Conservation (phyloP, 2,113 vertebrate species). For the Tachysurus fulvidraco region DNA sequence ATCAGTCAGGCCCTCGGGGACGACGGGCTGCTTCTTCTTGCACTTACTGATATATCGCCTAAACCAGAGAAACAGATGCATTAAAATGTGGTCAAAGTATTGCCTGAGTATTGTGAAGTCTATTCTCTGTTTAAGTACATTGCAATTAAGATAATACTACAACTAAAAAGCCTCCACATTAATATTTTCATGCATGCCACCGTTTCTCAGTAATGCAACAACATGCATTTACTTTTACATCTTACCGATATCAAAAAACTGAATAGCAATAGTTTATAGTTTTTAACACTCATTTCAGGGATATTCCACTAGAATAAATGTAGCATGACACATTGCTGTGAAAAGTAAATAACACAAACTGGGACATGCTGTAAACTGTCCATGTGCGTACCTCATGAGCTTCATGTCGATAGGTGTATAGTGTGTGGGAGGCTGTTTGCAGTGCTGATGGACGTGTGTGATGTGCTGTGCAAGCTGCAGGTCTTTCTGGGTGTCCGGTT, state of each 20-base stretch:
- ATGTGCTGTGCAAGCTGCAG: constrained; percentile 89
- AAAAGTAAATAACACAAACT: not conserved
- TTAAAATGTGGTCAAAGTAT: not conserved
- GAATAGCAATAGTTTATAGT: too few relatives aligned
- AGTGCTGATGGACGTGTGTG: constrained; percentile 92
- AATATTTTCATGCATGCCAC: too few relatives aligned
- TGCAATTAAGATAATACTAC: not conserved
- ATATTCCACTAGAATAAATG: not conserved
- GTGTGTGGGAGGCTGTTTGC: constrained; percentile 82
- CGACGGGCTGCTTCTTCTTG: constrained; percentile 78
- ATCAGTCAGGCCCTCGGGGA: constrained; percentile 82
- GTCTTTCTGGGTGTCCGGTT: constrained; percentile 82
- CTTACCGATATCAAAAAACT: too few relatives aligned
- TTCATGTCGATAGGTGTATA: constrained; percentile 89
- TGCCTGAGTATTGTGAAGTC: not conserved
- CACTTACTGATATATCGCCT: constrained; percentile 86
- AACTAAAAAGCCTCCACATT: too few relatives aligned
- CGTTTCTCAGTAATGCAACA: too few relatives aligned
- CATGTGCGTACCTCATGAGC: constrained; percentile 81
- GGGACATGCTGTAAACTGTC: too few relatives aligned
- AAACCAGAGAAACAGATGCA: not conserved
- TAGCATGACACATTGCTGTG: not conserved
- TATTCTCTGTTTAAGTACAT: not conserved
- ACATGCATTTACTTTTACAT: too few relatives aligned
- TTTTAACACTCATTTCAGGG: not conserved